These are phyloP conservation scores for Cheilosia pagana DNA, from an alignment of 2,888 invertebrate genomes.

Conservation along the genomic window DNA sequence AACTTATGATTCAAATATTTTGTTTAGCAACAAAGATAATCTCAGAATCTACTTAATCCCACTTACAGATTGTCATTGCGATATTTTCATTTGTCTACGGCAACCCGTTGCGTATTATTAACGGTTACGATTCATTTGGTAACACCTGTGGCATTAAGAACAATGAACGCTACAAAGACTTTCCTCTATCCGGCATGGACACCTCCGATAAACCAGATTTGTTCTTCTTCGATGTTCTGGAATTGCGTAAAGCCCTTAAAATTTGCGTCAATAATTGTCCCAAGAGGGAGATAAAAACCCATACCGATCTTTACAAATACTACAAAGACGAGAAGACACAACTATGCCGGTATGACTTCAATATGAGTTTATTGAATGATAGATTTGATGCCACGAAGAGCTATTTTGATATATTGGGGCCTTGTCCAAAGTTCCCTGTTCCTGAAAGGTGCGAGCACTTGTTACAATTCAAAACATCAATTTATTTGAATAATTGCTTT, in stretches of 20 bases:
- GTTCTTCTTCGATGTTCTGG: constrained; percentile 92
- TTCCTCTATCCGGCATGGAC: constrained; percentile 91
- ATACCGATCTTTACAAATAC: constrained; percentile 89
- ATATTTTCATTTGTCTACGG: constrained; percentile 95
- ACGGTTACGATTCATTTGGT: constrained; percentile 97
- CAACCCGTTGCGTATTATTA: constrained; percentile 92
- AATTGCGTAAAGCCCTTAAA: constrained; percentile 90
- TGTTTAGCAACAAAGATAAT: constrained; percentile 28
- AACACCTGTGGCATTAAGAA: constrained; percentile 94
- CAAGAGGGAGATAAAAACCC: constrained; percentile 86
- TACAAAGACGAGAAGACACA: constrained; percentile 89
- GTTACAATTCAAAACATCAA: neutral
- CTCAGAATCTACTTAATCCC: constrained; percentile 47
- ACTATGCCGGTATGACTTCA: constrained; percentile 90
- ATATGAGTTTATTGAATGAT: constrained; percentile 85
- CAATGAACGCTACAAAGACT: constrained; percentile 90
- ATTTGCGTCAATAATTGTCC: constrained; percentile 97
- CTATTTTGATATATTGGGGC: constrained; percentile 86
- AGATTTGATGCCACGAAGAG: constrained; percentile 81
- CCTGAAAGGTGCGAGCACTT: constrained; percentile 86
- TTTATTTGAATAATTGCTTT: constrained; percentile 60
- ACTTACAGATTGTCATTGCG: constrained; percentile 90
- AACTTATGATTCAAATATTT: constrained; percentile 20
- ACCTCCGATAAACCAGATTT: constrained; percentile 91
- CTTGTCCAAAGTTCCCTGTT: constrained; percentile 92